Evolutionary conservation across 2,113 vertebrate species (phyloP), one percentile per base, ranked within the genome.

Genomic region (Glaucomys volans): DNA sequence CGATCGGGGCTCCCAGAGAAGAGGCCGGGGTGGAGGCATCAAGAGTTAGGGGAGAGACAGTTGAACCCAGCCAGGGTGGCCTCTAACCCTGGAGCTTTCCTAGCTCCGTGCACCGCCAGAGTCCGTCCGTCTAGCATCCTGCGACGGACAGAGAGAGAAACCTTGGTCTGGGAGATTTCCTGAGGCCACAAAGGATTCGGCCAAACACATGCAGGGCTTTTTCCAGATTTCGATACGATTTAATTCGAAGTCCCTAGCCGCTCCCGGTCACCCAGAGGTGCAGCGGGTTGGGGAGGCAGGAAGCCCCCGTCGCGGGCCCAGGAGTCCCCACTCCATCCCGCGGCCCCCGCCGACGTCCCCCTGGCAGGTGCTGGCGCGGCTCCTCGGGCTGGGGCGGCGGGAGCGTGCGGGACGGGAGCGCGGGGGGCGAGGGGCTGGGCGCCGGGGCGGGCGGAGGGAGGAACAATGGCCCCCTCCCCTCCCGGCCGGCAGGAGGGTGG

Each of bases 401-500:
- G 30, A 18, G 37, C 8, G 28, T 37, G 28, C 30, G 14, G 85
- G 93, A 42, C 50, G 76, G 30, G 44, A 40, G 72, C 59, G 26
- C 62, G 2, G 42, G 90, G 91, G 85, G 28, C 80, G 35, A 14
- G 93, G 91, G 90, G 81, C 72, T 69, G 42, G 81, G 86, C 66
- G 74, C 22, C 57, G 84, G 95, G 97, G 94, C 81, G 92, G 94
- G 95, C 81, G 86, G 97, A 98, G 97, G 95, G 97, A 98, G 97
- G 97, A 98, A 98, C 97, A 97, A 97, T 98, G 96, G 96, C 90
- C 93, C 96, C 95, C 96, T 95, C 97, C 97, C 87, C 96, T 87
- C 91, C 76, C 72, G 93, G 95, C 85, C 83, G 94, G 91, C 91
- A 18, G 57, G 96, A 97, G 97, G 98, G 98, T 97, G 98, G 98